Conservation (phyloP, 2,797 vertebrate genomes). For the Synaphobranchus kaupii region DNA sequence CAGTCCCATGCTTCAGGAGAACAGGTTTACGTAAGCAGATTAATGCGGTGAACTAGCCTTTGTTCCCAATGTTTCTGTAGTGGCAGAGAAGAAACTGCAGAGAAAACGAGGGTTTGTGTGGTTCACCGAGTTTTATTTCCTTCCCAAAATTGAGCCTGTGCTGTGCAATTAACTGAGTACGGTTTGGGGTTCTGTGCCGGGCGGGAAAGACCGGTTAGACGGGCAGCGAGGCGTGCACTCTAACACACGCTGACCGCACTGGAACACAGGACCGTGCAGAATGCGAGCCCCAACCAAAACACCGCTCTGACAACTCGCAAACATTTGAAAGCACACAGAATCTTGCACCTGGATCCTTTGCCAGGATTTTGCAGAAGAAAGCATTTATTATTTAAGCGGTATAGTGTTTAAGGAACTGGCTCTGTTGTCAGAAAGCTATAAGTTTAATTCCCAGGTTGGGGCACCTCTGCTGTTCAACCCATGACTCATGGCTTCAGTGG, state of each 20-base stretch:
- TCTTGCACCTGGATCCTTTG: neutral
- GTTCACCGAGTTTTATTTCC: constrained; percentile 14
- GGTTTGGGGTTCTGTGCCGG: neutral
- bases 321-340: neutral
- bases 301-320: neutral
- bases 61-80: constrained; percentile 15
- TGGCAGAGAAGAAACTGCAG: neutral
- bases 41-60: neutral
- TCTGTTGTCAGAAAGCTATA: neutral
- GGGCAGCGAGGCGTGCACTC: neutral
- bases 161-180: neutral
- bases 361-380: neutral
- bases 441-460: neutral
- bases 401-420: neutral
- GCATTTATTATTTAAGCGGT: neutral
- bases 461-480: neutral
- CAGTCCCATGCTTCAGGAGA: constrained; percentile 4
- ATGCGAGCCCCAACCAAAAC: neutral
- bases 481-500: neutral
- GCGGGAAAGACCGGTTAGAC: neutral
- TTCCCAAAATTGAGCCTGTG: neutral
- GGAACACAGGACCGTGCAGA: neutral
- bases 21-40: constrained; percentile 6
- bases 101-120: neutral
- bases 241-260: neutral